Evolutionary conservation across 1,140 invertebrate genomes (phyloP), one percentile per base, ranked within the genome.

Genomic region (Caenorhabditis briggsae): DNA sequence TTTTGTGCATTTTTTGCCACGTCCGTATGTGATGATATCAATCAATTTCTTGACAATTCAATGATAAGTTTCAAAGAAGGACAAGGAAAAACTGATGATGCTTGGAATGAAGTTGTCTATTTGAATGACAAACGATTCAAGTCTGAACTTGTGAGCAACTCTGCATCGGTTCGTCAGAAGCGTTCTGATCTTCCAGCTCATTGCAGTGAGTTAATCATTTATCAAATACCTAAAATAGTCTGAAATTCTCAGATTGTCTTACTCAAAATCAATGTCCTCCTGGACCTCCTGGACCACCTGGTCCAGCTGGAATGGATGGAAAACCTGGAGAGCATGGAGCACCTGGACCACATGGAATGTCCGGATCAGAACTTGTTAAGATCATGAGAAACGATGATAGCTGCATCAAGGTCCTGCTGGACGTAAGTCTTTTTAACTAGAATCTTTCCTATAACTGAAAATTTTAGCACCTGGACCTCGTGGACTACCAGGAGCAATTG

Each of bases 271-370:
- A 33, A 41, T 87, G 86, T 56, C 82, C 86, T 23, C 86, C 86
- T n/a, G 86, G 86, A 50, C 86, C 86, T 18, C 86, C 78, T 53
- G 86, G 86, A 50, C 78, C 86, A 16, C 86, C 78, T 23, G 86
- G 86, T 16, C 58, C 83, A 23, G 59, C 58, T 56, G 86, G 86
- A 55, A 56, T 61, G 41, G 86, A 87, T 59, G 86, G 86, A 64
- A 82, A 48, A 20, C 86, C 56, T 33, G 86, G 86, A 50, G 56
- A 41, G 23, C 59, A 23, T 41, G 78, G 70, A 43, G 64, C 33
- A 2, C 11, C 55, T 23, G 85, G 70, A 11, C 70, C 85, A 20
- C 48, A 85, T 65, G 84, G 84, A 43, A 64, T 78, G 46, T 85
- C 84, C 41, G 84, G 70, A 78, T n/a, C 84, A 7, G 46, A 70